A percentile compares a stretch with the other conserved stretches of the same genome.
Conservation (phyloP, 2,797 vertebrate genomes). For the Danio tinwini region DNA sequence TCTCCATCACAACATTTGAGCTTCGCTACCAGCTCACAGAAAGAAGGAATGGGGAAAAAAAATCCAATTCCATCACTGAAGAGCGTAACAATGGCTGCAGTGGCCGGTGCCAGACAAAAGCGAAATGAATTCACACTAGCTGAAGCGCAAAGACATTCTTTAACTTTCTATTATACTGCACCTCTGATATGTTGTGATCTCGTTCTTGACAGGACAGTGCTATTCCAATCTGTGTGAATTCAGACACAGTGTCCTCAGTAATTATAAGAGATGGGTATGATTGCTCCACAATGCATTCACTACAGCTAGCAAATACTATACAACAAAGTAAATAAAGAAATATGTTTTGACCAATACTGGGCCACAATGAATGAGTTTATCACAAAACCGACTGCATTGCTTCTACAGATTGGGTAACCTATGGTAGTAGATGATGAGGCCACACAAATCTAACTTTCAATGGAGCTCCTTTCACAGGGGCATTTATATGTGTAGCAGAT, state of each 20-base stretch:
- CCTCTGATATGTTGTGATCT: slow-evolving; percentile 79
- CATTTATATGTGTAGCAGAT: background rate
- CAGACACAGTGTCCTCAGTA: slow-evolving; percentile 73
- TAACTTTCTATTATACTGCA: slow-evolving; percentile 79
- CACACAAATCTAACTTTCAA: background rate
- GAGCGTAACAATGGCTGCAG: slow-evolving; percentile 75
- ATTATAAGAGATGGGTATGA: slow-evolving; percentile 80
- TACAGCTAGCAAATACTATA: slow-evolving; percentile 35
- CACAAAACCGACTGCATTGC: slow-evolving; percentile 73
- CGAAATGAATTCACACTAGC: slow-evolving; percentile 76
- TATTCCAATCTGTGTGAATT: slow-evolving; percentile 73
- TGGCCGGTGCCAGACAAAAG: slow-evolving; percentile 74
- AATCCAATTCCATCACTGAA: slow-evolving; percentile 80
- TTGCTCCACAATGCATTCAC: slow-evolving; percentile 73
- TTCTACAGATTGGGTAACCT: background rate
- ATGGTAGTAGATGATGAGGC: background rate
- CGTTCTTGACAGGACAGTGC: slow-evolving; percentile 70
- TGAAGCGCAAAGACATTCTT: slow-evolving; percentile 76
- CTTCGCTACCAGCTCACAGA: slow-evolving; percentile 54
- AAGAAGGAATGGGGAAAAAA: slow-evolving; percentile 52
- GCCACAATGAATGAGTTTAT: slow-evolving; percentile 61
- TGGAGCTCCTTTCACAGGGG: background rate
- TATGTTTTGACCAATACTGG: too few relatives aligned
- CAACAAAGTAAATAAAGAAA: slow-evolving; percentile 59
- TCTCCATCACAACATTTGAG: slow-evolving; percentile 67